These are phyloP conservation scores for Scylla paramamosain DNA, from an alignment of 1,140 invertebrate genomes.

Conservation along the genomic window DNA sequence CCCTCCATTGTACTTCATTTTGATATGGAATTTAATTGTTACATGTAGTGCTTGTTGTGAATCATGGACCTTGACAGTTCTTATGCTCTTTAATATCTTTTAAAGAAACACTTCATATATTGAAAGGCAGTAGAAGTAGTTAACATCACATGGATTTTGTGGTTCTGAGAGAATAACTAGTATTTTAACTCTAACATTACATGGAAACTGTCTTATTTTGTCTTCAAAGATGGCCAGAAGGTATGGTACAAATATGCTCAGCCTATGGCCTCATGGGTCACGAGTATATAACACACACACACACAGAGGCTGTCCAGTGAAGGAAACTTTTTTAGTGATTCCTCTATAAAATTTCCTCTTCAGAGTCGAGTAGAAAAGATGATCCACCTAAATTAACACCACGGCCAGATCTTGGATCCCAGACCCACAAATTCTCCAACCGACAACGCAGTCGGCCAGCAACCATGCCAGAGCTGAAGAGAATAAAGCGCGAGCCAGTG, in stretches of 20 bases:
- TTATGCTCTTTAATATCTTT: too few relatives aligned
- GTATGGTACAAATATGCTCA: too few relatives aligned
- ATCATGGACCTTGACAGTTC: too few relatives aligned
- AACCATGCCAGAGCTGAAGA: conserved; percentile 70
- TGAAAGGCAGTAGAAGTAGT: not conserved
- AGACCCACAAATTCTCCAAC: conserved; percentile 34
- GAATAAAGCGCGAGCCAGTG: conserved; percentile 59
- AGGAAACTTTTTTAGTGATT: not conserved
- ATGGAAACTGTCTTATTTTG: too few relatives aligned
- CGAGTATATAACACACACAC: too few relatives aligned
- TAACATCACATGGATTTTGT: too few relatives aligned
- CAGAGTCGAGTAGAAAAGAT: conserved; percentile 71
- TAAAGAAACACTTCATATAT: not conserved
- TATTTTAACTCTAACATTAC: too few relatives aligned
- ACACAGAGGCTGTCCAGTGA: too few relatives aligned
- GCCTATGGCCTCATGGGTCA: too few relatives aligned
- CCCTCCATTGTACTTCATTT: not conserved
- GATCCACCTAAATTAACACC: conserved; percentile 75
- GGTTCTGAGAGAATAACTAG: too few relatives aligned
- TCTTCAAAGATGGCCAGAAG: too few relatives aligned
- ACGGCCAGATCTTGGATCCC: conserved; percentile 66
- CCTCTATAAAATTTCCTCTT: not conserved
- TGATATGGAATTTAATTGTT: not conserved
- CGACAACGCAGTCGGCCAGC: conserved; percentile 52
- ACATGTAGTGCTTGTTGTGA: too few relatives aligned